These are phyloP conservation scores for Lepus oiostolus DNA, from an alignment of 2,797 vertebrate species.

Conservation along the genomic window DNA sequence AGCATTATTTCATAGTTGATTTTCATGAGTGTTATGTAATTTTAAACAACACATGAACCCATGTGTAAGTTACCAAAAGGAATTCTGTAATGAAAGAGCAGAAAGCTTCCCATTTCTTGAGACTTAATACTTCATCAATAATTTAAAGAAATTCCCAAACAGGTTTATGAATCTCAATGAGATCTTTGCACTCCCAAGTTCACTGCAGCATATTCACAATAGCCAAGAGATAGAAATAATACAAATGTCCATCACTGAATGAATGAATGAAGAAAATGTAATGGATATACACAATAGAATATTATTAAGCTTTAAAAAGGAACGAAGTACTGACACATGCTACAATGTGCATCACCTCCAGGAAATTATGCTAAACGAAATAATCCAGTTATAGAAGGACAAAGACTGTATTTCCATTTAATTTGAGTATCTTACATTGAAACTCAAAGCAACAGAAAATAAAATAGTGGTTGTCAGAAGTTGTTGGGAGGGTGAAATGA, in stretches of 20 bases:
- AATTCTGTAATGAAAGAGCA: background rate
- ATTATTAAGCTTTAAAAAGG: background rate
- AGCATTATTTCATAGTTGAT: constrained; percentile 18
- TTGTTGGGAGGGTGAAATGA: background rate
- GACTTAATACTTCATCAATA: background rate
- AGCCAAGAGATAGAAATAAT: background rate
- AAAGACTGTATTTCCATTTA: background rate
- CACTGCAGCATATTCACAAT: background rate
- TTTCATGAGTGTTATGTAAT: constrained; percentile 22
- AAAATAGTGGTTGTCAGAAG: background rate
- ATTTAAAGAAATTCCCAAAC: background rate
- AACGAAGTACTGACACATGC: background rate
- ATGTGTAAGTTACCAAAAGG: background rate
- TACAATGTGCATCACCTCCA: background rate
- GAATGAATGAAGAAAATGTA: background rate
- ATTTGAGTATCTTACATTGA: background rate
- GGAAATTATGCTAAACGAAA: background rate
- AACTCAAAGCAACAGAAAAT: background rate
- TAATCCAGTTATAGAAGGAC: background rate
- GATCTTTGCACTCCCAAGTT: background rate
- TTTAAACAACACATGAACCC: background rate
- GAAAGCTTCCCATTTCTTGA: background rate
- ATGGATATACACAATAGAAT: background rate
- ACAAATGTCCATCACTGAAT: background rate
- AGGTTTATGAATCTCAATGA: background rate